Evolutionary conservation across 2,797 vertebrate species (phyloP).

Genomic region (Cyclura pinguis): DNA sequence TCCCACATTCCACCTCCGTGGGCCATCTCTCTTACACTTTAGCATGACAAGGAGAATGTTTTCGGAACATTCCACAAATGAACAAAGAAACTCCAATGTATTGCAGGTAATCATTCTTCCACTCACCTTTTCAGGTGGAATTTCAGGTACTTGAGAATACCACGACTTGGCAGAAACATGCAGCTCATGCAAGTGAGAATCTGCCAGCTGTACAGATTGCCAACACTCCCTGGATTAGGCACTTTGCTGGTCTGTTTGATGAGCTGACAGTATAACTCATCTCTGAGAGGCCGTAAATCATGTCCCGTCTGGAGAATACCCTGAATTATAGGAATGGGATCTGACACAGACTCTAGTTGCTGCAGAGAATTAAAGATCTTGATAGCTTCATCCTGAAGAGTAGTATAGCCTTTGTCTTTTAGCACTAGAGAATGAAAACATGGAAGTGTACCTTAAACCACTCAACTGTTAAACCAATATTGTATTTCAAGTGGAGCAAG

Average conservation of each 20-base stretch:
- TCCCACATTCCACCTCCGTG: background rate
- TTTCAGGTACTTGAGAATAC: slow-evolving; percentile 93
- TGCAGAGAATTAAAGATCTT: slow-evolving; percentile 94
- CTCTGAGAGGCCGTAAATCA: slow-evolving; percentile 90
- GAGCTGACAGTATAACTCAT: slow-evolving; percentile 97
- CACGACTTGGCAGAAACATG: slow-evolving; percentile 89
- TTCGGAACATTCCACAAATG: background rate
- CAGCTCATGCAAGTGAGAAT: slow-evolving; percentile 94
- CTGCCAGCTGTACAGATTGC: slow-evolving; percentile 92
- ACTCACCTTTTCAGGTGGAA: slow-evolving; percentile 95
- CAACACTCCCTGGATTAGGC: slow-evolving; percentile 83
- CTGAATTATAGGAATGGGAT: slow-evolving; percentile 92
- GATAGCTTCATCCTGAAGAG: slow-evolving; percentile 94
- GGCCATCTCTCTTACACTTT: too few species aligned
- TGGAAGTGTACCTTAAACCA: background rate
- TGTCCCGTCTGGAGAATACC: slow-evolving; percentile 92
- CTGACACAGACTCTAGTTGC: slow-evolving; percentile 90
- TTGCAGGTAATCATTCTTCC: slow-evolving; percentile 14
- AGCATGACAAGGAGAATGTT: background rate
- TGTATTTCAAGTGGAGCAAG: background rate
- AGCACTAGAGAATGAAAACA: slow-evolving; percentile 77
- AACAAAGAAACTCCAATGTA: slow-evolving; percentile 17
- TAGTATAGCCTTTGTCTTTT: slow-evolving; percentile 89
- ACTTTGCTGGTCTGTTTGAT: slow-evolving; percentile 94
- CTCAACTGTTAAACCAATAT: background rate